Evolutionary conservation across 2,888 invertebrate genomes (phyloP).

Genomic region (Dilophus febrilis): DNA sequence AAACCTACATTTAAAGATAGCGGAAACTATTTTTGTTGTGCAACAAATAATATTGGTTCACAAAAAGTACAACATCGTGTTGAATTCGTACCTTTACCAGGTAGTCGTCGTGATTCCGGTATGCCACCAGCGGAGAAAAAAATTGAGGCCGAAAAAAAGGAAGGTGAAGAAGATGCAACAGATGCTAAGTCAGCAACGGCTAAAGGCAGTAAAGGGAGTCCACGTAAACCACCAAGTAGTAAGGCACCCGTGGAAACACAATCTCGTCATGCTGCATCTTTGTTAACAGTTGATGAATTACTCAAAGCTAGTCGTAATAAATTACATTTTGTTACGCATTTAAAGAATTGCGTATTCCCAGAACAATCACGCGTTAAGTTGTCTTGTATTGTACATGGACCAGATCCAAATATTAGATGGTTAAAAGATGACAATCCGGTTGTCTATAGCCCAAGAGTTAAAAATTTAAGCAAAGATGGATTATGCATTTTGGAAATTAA

Average conservation of each 20-base stretch:
- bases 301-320: slow-evolving; percentile 23
- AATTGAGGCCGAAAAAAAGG: slow-evolving; percentile 19
- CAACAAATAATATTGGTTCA: slow-evolving; percentile 52
- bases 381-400: slow-evolving; percentile 60
- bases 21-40: slow-evolving; percentile 33
- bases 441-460: slow-evolving; percentile 22
- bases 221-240: slow-evolving; percentile 5
- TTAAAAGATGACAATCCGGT: slow-evolving; percentile 45
- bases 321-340: slow-evolving; percentile 25
- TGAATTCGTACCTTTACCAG: slow-evolving; percentile 34
- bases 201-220: slow-evolving; percentile 14
- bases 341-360: slow-evolving; percentile 26
- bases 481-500: slow-evolving; percentile 57
- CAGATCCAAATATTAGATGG: slow-evolving; percentile 58
- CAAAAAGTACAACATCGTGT: slow-evolving; percentile 58
- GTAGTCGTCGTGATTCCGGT: slow-evolving; percentile 9
- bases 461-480: slow-evolving; percentile 37
- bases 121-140: slow-evolving; percentile 19
- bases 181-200: slow-evolving; percentile 14
- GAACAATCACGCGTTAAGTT: slow-evolving; percentile 60
- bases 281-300: slow-evolving; percentile 18
- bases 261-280: slow-evolving; percentile 16
- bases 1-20: slow-evolving; percentile 45
- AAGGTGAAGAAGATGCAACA: slow-evolving; percentile 15
- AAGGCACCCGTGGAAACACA: slow-evolving; percentile 5